Evolutionary conservation across 2,888 invertebrate species (phyloP).

Genomic region (Agrilus biguttatus): DNA sequence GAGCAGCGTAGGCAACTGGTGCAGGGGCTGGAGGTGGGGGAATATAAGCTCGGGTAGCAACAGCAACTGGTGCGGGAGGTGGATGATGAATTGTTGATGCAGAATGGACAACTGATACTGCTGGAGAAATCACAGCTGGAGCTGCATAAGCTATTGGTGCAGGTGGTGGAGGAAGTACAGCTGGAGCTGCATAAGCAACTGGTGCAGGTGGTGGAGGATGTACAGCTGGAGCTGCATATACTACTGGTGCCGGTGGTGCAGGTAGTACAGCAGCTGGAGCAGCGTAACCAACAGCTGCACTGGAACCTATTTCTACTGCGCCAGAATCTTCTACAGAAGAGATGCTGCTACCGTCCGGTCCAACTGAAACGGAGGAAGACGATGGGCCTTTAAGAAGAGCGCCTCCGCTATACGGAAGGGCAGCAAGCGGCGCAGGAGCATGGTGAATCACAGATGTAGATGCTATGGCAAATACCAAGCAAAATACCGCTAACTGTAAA

Average conservation of each 20-base stretch:
- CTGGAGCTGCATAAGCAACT: conserved; percentile 20
- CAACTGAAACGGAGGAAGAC: conserved; percentile 10
- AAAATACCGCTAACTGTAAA: too few relatives aligned
- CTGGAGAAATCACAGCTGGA: too few relatives aligned
- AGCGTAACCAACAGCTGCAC: conserved; percentile 9
- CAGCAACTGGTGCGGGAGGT: too few relatives aligned
- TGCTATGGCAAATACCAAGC: neutral
- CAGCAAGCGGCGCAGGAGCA: neutral
- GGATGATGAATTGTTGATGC: too few relatives aligned
- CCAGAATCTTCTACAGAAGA: conserved; percentile 31
- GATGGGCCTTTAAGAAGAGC: conserved; percentile 5
- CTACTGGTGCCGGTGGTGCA: conserved; percentile 13
- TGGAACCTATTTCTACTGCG: conserved; percentile 26
- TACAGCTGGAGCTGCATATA: conserved; percentile 16
- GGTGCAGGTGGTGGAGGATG: conserved; percentile 5
- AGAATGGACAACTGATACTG: too few relatives aligned
- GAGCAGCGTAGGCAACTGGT: too few relatives aligned
- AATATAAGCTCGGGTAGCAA: too few relatives aligned
- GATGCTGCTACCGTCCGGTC: conserved; percentile 31
- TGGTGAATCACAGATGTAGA: neutral
- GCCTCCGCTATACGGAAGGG: conserved; percentile 5
- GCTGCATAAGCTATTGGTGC: neutral
- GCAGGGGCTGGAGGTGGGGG: too few relatives aligned
- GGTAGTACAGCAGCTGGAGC: neutral
- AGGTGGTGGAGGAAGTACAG: neutral